Conservation (phyloP, 2,797 vertebrate species). For the Synaphobranchus kaupii region DNA sequence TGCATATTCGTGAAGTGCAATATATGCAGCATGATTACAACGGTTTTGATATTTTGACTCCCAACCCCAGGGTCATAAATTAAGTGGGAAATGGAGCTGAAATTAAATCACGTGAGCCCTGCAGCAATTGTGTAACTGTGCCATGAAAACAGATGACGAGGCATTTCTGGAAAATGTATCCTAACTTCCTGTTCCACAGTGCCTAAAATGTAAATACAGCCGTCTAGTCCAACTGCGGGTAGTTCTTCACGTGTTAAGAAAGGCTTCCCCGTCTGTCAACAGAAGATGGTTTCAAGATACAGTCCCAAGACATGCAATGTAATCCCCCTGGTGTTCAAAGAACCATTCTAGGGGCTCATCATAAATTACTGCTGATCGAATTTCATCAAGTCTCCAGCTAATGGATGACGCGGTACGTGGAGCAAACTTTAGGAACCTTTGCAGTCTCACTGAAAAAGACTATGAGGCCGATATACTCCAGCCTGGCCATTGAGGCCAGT, state of each 20-base stretch:
- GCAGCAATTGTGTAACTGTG: conserved; percentile 40
- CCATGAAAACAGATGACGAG: conserved; percentile 43
- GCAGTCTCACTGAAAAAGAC: background rate
- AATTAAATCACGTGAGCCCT: conserved; percentile 54
- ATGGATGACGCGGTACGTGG: conserved; percentile 46
- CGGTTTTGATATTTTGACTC: conserved; percentile 47
- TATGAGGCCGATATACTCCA: background rate
- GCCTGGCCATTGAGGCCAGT: background rate
- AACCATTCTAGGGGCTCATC: conserved; percentile 59
- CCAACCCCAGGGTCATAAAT: conserved; percentile 43
- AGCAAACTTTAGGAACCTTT: conserved; percentile 16
- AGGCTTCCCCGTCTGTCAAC: conserved; percentile 37
- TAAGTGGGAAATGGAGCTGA: conserved; percentile 36
- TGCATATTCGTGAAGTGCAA: conserved; percentile 20
- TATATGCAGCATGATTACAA: conserved; percentile 40
- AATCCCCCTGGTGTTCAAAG: conserved; percentile 56
- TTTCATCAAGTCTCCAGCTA: conserved; percentile 64
- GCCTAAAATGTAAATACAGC: background rate
- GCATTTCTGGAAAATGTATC: conserved; percentile 42
- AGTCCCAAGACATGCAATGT: conserved; percentile 57
- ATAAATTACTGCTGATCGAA: conserved; percentile 70
- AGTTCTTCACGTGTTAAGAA: conserved; percentile 29
- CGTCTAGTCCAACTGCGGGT: conserved; percentile 2
- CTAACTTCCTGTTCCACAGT: conserved; percentile 33
- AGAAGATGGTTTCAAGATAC: conserved; percentile 58